Conservation (phyloP, 2,888 invertebrate genomes). For the Calliopum simillimum region DNA sequence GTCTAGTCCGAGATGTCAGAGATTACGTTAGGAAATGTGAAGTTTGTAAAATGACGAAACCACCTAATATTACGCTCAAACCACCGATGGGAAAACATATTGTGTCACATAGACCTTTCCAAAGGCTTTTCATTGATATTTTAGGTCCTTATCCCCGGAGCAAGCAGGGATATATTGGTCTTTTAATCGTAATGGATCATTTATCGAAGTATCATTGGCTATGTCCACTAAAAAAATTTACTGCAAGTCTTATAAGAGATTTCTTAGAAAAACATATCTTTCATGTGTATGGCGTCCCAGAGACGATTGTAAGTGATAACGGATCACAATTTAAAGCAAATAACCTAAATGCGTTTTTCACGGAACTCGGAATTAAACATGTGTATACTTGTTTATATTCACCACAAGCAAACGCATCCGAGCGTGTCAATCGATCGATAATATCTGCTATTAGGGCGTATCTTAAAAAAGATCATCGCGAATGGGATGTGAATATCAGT, state of each 20-base stretch:
- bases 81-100: constrained; percentile 23
- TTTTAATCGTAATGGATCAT: constrained; percentile 35
- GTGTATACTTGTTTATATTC: constrained; percentile 50
- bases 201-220: constrained; percentile 34
- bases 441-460: constrained; percentile 49
- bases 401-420: constrained; percentile 57
- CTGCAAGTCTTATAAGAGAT: background rate
- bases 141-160: constrained; percentile 35
- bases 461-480: constrained; percentile 35
- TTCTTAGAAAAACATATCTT: constrained; percentile 40
- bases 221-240: constrained; percentile 30
- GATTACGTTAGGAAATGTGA: constrained; percentile 17
- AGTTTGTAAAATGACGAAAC: constrained; percentile 16
- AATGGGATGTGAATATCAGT: constrained; percentile 31
- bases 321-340: too few species aligned
- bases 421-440: constrained; percentile 53
- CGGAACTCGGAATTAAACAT: constrained; percentile 38
- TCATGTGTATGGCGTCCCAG: constrained; percentile 48
- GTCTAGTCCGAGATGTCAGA: constrained; percentile 21
- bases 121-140: constrained; percentile 34
- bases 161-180: constrained; percentile 29
- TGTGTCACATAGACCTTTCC: constrained; percentile 27
- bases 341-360: too few species aligned
- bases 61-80: constrained; percentile 8
- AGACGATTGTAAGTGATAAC: constrained; percentile 47